Evolutionary conservation across 2,888 invertebrate genomes (phyloP).

Genomic region (Syritta pipiens): DNA sequence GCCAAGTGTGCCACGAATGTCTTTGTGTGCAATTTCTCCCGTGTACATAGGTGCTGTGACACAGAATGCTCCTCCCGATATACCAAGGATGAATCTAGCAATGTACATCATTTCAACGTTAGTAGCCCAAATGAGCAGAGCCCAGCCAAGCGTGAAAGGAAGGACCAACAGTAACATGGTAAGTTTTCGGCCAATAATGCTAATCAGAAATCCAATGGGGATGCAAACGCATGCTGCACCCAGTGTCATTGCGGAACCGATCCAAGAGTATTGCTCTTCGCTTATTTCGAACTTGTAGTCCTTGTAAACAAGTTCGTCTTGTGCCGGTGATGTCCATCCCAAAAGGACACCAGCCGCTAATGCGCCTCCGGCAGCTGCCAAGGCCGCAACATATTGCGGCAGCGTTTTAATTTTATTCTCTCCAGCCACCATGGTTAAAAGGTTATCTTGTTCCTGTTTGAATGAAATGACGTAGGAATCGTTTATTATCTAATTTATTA

Average conservation of each 20-base stretch:
- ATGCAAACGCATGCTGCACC: slow-evolving; percentile 87
- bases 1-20: slow-evolving; percentile 90
- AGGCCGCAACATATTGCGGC: slow-evolving; percentile 78
- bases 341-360: slow-evolving; percentile 87
- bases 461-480: too few relatives aligned
- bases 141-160: slow-evolving; percentile 88
- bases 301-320: slow-evolving; percentile 66
- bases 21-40: slow-evolving; percentile 91
- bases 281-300: slow-evolving; percentile 80
- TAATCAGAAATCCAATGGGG: slow-evolving; percentile 86
- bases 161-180: slow-evolving; percentile 80
- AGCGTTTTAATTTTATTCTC: slow-evolving; percentile 72
- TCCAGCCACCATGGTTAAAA: slow-evolving; percentile 75
- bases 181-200: slow-evolving; percentile 86
- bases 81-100: slow-evolving; percentile 77
- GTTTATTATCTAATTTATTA: slow-evolving; percentile 16
- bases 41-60: slow-evolving; percentile 91
- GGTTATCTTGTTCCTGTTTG: slow-evolving; percentile 77
- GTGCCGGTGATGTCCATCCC: slow-evolving; percentile 89
- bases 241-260: slow-evolving; percentile 85
- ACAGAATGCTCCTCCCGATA: slow-evolving; percentile 86
- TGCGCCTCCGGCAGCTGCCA: slow-evolving; percentile 87
- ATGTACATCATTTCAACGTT: slow-evolving; percentile 79
- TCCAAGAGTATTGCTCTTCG: slow-evolving; percentile 83
- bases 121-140: slow-evolving; percentile 86